phyloP scores from a whole-genome alignment of 2,888 invertebrate genomes.

The Sinodicranocentrus sp. region DNA sequence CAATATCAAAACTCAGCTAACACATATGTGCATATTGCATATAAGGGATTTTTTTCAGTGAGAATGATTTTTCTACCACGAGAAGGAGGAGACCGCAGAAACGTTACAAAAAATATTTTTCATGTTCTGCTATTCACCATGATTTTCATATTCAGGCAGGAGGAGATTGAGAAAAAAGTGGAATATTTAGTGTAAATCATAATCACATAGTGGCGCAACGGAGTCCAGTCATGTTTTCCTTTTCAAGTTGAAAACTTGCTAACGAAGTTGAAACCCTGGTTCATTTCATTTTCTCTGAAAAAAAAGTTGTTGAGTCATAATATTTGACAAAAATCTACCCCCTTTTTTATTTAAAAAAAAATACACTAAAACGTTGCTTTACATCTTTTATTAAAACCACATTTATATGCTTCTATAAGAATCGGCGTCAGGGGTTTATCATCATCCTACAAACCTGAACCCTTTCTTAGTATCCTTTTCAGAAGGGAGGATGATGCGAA shows the following conservation, averaged over 20 bases:
- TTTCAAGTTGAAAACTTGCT: conserved; percentile 10
- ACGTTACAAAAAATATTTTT: neutral
- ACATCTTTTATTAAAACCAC: neutral
- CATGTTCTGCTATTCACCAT: neutral
- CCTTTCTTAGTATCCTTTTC: neutral
- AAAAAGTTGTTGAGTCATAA: neutral
- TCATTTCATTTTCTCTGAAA: neutral
- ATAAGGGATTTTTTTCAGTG: neutral
- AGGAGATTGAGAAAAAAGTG: neutral
- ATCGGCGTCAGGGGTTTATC: neutral
- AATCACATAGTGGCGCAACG: neutral
- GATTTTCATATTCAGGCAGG: neutral
- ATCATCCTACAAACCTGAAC: neutral
- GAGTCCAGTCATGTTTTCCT: conserved; percentile 8
- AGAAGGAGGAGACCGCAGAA: conserved; percentile 12
- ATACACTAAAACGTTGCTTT: too few species aligned
- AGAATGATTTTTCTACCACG: neutral
- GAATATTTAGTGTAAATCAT: neutral
- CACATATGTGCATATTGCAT: neutral
- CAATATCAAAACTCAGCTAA: neutral
- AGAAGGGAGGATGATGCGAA: neutral
- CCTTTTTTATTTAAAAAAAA: neutral
- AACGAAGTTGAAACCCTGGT: neutral
- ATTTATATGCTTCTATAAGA: neutral
- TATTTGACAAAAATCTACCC: neutral